A percentile compares a stretch with the other conserved stretches of the same genome.
Conservation (phyloP, 2,797 vertebrate species). For the Poeciliopsis presidionis region DNA sequence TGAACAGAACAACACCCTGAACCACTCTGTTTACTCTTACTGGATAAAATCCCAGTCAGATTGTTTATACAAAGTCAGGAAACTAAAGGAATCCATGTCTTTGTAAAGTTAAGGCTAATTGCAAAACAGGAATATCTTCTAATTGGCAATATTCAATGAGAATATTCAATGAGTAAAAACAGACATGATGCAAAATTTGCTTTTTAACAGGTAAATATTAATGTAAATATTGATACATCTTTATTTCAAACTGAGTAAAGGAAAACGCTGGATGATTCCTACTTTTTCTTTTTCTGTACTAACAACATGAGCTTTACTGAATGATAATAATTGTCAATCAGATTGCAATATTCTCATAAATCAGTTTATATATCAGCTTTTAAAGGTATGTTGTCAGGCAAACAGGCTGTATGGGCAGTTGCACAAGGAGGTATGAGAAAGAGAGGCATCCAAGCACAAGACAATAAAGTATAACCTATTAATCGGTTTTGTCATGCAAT, state of each 20-base stretch:
- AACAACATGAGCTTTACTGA: neutral
- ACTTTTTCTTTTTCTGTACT: neutral
- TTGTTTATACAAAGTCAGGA: neutral
- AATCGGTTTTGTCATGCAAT: neutral
- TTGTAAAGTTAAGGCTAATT: neutral
- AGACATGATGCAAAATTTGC: neutral
- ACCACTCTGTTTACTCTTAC: neutral
- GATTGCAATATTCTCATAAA: neutral
- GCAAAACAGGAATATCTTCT: neutral
- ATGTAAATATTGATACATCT: neutral
- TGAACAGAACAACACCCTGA: neutral
- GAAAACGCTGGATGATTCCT: neutral
- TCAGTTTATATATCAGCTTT: neutral
- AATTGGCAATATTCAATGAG: neutral
- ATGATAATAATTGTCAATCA: neutral
- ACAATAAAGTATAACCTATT: neutral
- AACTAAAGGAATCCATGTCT: neutral
- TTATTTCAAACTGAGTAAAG: neutral
- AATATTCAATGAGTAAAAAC: too few species aligned
- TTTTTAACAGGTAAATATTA: neutral
- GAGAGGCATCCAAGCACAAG: neutral
- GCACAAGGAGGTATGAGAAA: neutral
- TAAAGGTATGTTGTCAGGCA: neutral
- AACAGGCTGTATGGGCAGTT: neutral
- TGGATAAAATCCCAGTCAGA: neutral